Conservation (phyloP, 2,113 vertebrate species). For the Anoplopoma fimbria region DNA sequence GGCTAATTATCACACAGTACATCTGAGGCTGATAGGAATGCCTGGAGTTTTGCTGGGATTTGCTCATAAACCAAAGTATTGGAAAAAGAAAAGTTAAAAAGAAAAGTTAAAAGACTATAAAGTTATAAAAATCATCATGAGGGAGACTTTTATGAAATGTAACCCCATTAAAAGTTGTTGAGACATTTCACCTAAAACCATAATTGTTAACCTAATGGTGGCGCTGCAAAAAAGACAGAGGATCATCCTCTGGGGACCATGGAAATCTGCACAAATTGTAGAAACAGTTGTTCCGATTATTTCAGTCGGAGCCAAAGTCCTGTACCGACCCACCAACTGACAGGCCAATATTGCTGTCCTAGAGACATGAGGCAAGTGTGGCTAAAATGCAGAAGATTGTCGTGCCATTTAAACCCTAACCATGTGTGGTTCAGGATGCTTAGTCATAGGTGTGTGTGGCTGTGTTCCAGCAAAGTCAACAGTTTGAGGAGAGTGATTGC, state of each 20-base stretch:
- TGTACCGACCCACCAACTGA: background rate
- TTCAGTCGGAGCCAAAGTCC: background rate
- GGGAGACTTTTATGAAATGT: background rate
- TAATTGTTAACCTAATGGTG: background rate
- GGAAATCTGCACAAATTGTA: background rate
- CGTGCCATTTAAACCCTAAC: conserved; percentile 40
- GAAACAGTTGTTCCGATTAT: background rate
- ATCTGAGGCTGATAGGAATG: background rate
- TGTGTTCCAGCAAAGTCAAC: conserved; percentile 48
- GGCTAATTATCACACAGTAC: too few relatives aligned
- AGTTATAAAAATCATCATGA: too few relatives aligned
- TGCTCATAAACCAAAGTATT: background rate
- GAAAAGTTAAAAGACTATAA: background rate
- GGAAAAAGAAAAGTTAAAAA: background rate
- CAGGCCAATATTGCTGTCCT: background rate
- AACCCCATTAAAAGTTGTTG: background rate
- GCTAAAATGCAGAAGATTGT: background rate
- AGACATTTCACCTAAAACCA: background rate
- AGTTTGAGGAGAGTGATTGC: conserved; percentile 54
- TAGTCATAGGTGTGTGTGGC: conserved; percentile 42
- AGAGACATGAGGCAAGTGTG: background rate
- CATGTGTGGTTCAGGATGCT: conserved; percentile 27
- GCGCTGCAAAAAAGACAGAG: background rate
- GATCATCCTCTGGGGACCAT: background rate
- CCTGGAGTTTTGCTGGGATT: too few relatives aligned